These are phyloP conservation scores for Lipotes vexillifer DNA, from an alignment of 2,113 vertebrate genomes.

Conservation along the genomic window DNA sequence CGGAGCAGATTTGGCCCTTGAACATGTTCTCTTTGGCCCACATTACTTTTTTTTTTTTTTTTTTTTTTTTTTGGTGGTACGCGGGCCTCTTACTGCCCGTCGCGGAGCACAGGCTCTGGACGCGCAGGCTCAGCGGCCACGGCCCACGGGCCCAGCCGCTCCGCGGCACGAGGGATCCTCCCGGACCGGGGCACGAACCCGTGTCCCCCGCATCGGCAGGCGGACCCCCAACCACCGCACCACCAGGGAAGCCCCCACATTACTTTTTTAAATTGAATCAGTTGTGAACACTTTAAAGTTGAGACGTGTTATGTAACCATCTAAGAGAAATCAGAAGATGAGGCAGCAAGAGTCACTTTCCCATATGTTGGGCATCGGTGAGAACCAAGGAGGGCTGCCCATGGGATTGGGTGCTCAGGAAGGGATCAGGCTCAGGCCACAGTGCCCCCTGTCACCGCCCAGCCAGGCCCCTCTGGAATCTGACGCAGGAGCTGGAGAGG, in stretches of 20 bases:
- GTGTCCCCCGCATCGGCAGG: too few relatives aligned
- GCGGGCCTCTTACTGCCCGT: too few relatives aligned
- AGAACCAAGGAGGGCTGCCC: background rate
- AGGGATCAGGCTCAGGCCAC: background rate
- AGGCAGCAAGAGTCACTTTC: background rate
- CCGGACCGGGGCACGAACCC: too few relatives aligned
- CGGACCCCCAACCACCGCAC: too few relatives aligned
- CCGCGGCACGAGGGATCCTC: too few relatives aligned
- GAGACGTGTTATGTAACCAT: background rate
- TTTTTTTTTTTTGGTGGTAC: too few relatives aligned
- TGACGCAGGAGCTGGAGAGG: background rate
- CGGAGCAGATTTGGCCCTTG: background rate
- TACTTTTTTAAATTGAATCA: background rate
- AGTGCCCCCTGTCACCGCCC: background rate
- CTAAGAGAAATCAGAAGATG: background rate
- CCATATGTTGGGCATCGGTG: background rate
- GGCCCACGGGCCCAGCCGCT: too few relatives aligned
- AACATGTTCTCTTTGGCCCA: background rate
- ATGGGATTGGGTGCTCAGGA: fast-evolving
- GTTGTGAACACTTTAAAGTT: background rate
- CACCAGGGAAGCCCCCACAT: background rate
- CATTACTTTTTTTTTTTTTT: background rate
- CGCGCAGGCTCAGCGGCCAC: too few relatives aligned
- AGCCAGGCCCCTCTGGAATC: background rate
- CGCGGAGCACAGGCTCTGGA: too few relatives aligned